A percentile compares a stretch with the other conserved stretches of the same genome.
Conservation (phyloP, 2,888 invertebrate genomes). For the Temnothorax ravouxi region DNA sequence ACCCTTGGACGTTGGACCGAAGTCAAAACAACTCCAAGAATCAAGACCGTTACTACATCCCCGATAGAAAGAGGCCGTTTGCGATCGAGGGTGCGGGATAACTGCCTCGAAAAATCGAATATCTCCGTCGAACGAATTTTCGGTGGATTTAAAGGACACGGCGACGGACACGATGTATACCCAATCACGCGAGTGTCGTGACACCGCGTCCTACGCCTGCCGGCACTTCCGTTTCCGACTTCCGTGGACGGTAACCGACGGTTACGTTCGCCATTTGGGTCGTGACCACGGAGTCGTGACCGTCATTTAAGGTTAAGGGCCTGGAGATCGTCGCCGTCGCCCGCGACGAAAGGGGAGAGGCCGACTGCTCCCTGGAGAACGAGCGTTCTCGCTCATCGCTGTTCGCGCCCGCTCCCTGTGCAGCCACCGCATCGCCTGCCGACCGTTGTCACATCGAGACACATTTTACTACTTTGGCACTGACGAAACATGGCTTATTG, state of each 20-base stretch:
- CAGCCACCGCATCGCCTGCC: conserved; percentile 70
- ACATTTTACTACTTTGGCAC: conserved; percentile 79
- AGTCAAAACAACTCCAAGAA: no score
- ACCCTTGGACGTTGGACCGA: no score
- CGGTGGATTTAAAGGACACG: no score
- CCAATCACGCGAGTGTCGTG: not conserved
- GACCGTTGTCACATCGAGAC: conserved; percentile 64
- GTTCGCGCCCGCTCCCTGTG: conserved; percentile 53
- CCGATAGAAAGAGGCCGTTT: not conserved
- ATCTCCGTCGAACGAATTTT: not conserved
- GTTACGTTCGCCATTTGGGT: conserved; percentile 89
- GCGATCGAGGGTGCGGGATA: not conserved
- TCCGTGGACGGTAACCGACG: conserved; percentile 73
- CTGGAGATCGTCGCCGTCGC: conserved; percentile 89
- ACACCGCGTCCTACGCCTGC: not conserved
- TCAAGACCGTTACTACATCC: no score
- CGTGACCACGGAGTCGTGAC: conserved; percentile 87
- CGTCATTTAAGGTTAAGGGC: conserved; percentile 84
- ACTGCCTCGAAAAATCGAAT: not conserved
- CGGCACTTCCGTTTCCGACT: conserved; percentile 72
- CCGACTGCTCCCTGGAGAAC: conserved; percentile 87
- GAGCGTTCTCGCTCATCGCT: conserved; percentile 59
- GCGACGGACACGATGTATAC: no score
- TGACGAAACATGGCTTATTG: conserved; percentile 92
- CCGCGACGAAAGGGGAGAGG: conserved; percentile 90